These are phyloP conservation scores for Sialia sialis DNA, from an alignment of 2,113 vertebrate species.

Conservation along the genomic window DNA sequence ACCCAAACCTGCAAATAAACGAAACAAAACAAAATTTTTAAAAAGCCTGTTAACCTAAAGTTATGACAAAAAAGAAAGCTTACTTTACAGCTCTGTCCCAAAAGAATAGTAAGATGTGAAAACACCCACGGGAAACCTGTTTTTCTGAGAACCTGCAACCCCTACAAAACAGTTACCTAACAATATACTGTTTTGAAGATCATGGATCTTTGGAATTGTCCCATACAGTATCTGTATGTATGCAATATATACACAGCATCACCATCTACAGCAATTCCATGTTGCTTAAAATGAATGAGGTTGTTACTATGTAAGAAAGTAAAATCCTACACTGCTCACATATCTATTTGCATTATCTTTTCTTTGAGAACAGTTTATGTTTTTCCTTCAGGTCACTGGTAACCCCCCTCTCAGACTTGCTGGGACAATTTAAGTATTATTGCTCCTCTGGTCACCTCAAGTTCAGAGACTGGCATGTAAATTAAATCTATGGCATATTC, in stretches of 20 bases:
- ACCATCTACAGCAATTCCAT: not conserved
- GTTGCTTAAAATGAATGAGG: not conserved
- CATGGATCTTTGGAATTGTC: not conserved
- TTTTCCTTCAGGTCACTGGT: not conserved
- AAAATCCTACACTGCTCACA: not conserved
- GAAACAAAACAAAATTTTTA: not conserved
- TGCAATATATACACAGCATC: not conserved
- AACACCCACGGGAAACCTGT: rapidly evolving
- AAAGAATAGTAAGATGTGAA: not conserved
- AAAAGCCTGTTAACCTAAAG: not conserved
- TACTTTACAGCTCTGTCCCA: not conserved
- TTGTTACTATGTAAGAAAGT: not conserved
- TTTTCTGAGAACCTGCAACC: not conserved
- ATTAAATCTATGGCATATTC: not conserved
- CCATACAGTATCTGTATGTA: not conserved
- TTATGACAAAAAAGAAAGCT: not conserved
- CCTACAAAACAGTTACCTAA: not conserved
- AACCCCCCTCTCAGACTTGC: not conserved
- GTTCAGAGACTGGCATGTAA: not conserved
- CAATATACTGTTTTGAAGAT: not conserved
- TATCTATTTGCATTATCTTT: not conserved
- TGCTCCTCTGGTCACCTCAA: not conserved
- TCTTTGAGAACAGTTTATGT: not conserved
- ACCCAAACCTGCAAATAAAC: not conserved
- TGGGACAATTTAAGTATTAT: not conserved